phyloP scores from a whole-genome alignment of 1,140 invertebrate genomes.

The Zaprionus taronus region DNA sequence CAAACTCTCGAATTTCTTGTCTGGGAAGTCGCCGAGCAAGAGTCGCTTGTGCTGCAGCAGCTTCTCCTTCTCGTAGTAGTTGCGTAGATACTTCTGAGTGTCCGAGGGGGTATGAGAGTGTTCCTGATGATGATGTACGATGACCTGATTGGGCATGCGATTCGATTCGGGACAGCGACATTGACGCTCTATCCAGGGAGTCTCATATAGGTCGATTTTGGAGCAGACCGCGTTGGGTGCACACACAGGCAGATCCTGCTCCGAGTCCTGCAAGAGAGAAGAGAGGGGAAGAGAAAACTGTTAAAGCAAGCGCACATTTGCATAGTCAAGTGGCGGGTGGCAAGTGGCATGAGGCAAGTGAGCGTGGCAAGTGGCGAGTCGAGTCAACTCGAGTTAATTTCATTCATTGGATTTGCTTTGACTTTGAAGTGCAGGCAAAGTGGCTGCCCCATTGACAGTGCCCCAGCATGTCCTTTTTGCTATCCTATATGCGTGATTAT shows the following conservation, averaged over 20 bases:
- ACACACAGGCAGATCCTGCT: constrained; percentile 93
- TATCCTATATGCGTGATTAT: neutral
- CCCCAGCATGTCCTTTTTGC: neutral
- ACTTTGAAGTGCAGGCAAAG: neutral
- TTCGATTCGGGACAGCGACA: constrained; percentile 89
- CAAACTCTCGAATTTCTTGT: constrained; percentile 75
- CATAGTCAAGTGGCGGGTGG: constrained; percentile 27
- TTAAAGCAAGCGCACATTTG: constrained; percentile 25
- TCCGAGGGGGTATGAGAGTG: constrained; percentile 24
- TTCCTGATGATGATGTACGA: constrained; percentile 76
- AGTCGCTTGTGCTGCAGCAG: constrained; percentile 75
- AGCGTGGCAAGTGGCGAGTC: neutral
- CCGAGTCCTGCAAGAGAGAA: constrained; percentile 87
- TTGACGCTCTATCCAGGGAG: constrained; percentile 94
- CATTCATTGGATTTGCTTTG: constrained; percentile 2
- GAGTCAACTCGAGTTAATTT: neutral
- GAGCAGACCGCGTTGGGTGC: constrained; percentile 92
- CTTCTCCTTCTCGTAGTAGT: constrained; percentile 73
- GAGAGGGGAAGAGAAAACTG: neutral
- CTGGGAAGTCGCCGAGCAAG: constrained; percentile 62
- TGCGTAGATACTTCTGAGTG: constrained; percentile 57
- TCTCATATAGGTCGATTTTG: constrained; percentile 94
- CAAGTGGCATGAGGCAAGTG: neutral
- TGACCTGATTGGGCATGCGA: constrained; percentile 74
- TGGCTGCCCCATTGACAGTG: neutral